Evolutionary conservation across 2,113 vertebrate genomes (phyloP).

Genomic region (Caranx melampygus): DNA sequence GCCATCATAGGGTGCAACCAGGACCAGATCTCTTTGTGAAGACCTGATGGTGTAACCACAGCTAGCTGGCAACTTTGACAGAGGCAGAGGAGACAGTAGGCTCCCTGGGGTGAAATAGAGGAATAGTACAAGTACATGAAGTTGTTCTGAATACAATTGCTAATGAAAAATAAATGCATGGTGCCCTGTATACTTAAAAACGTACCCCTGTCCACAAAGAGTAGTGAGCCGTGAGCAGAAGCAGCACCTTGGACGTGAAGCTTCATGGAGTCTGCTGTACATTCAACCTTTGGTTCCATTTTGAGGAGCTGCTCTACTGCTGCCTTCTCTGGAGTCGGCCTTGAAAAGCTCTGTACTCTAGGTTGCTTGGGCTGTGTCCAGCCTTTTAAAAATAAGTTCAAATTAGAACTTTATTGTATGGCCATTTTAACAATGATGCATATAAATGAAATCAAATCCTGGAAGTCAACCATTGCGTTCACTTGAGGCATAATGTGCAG

Average conservation of each 20-base stretch:
- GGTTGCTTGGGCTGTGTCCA: slow-evolving; percentile 41
- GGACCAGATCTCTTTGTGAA: slow-evolving; percentile 57
- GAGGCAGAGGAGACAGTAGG: slow-evolving; percentile 67
- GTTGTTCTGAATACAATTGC: neutral
- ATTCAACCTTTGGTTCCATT: slow-evolving; percentile 80
- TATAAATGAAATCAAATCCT: neutral
- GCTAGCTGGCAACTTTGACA: slow-evolving; percentile 75
- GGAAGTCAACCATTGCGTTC: neutral
- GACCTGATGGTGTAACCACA: slow-evolving; percentile 78
- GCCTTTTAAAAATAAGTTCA: slow-evolving; percentile 45
- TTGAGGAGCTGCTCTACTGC: slow-evolving; percentile 65
- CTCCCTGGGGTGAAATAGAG: slow-evolving; percentile 50
- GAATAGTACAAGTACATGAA: neutral
- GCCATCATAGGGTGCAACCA: slow-evolving; percentile 78
- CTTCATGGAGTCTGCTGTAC: slow-evolving; percentile 73
- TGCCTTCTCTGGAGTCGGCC: neutral
- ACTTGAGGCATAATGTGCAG: neutral
- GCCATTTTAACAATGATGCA: neutral
- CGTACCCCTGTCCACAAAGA: slow-evolving; percentile 76
- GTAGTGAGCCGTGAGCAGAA: slow-evolving; percentile 42
- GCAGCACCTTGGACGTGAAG: slow-evolving; percentile 67
- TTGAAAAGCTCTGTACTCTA: neutral
- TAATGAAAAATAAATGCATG: too few relatives aligned
- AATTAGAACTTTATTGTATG: rapidly evolving
- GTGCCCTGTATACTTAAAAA: neutral